These are phyloP conservation scores for Wiebesia pumilae DNA, from an alignment of 1,140 invertebrate species.

Conservation along the genomic window DNA sequence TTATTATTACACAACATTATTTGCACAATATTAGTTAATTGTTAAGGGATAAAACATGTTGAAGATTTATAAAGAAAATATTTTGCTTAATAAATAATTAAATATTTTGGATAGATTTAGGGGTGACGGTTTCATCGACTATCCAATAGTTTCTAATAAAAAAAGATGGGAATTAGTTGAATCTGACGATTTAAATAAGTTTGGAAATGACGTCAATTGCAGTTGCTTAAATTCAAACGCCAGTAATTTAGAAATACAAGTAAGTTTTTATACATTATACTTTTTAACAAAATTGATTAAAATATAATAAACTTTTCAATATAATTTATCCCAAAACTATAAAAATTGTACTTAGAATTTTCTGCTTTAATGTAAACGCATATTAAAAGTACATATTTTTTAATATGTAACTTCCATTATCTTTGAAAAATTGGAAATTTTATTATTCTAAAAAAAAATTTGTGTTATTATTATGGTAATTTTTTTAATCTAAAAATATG, in stretches of 20 bases:
- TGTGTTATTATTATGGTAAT: too few species aligned
- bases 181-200: neutral
- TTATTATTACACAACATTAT: too few species aligned
- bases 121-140: neutral
- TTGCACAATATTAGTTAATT: too few species aligned
- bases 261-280: neutral
- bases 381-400: too few species aligned
- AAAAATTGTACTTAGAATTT: too few species aligned
- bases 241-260: neutral
- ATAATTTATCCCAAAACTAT: too few species aligned
- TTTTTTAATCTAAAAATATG: too few species aligned
- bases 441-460: too few species aligned
- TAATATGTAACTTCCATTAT: too few species aligned
- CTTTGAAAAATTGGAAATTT: too few species aligned
- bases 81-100: neutral
- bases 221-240: neutral
- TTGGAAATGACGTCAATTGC: neutral
- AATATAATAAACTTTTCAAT: neutral
- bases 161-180: neutral
- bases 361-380: too few species aligned
- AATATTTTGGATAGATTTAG: slow-evolving; percentile 27
- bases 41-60: too few species aligned
- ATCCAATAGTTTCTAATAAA: neutral
- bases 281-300: neutral
- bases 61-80: neutral